Evolutionary conservation across 2,888 invertebrate species (phyloP).

Genomic region (Plagodis dolabraria): DNA sequence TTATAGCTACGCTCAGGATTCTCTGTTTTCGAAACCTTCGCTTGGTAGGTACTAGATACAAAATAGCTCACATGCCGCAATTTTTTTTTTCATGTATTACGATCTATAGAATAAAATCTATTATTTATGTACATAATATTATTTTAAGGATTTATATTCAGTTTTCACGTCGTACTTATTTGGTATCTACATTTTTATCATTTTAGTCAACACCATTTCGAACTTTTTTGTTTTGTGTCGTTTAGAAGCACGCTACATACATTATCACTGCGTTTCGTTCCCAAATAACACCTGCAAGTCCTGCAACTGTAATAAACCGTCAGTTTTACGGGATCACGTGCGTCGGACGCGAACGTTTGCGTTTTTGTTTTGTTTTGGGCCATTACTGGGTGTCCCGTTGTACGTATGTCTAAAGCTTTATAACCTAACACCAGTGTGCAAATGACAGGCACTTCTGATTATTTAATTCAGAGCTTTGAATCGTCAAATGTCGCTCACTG

Average conservation of each 20-base stretch:
- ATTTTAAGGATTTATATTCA: too few relatives aligned
- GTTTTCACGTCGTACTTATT: too few relatives aligned
- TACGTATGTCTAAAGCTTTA: slow-evolving; percentile 27
- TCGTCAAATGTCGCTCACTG: slow-evolving; percentile 27
- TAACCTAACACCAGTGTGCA: slow-evolving; percentile 32
- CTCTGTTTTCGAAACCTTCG: too few relatives aligned
- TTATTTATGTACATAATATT: too few relatives aligned
- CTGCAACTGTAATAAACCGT: slow-evolving; percentile 10
- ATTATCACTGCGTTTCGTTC: slow-evolving; percentile 2
- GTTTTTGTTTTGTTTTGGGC: slow-evolving; percentile 30
- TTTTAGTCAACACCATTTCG: too few relatives aligned
- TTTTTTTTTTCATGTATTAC: too few relatives aligned
- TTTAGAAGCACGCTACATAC: neutral
- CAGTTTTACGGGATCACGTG: slow-evolving; percentile 19
- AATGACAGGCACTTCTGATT: slow-evolving; percentile 18
- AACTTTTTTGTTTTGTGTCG: too few relatives aligned
- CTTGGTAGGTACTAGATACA: too few relatives aligned
- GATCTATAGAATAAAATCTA: too few relatives aligned
- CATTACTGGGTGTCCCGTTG: slow-evolving; percentile 20
- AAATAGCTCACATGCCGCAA: too few relatives aligned
- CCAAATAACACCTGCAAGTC: neutral
- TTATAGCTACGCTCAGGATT: too few relatives aligned
- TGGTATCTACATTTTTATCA: too few relatives aligned
- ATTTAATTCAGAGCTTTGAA: slow-evolving; percentile 20
- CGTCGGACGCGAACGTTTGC: slow-evolving; percentile 20